Evolutionary conservation across 2,113 vertebrate species (phyloP).

Genomic region (Pomatostomus ruficeps): DNA sequence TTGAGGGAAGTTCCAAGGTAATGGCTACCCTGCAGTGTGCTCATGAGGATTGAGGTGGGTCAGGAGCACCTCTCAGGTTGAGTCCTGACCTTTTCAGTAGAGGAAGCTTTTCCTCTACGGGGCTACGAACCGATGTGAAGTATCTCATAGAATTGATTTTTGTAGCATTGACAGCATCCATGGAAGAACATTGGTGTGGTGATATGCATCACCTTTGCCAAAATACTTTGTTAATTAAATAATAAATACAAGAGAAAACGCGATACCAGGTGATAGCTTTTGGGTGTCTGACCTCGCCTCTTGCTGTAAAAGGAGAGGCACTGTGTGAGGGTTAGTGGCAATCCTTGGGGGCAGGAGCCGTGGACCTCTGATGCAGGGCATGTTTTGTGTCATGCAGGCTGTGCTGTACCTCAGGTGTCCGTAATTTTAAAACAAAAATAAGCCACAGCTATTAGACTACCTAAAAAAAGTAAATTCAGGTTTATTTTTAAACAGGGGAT

Average conservation of each 20-base stretch:
- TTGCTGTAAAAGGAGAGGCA: not conserved
- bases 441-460: not conserved
- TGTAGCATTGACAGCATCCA: not conserved
- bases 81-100: not conserved
- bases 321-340: not conserved
- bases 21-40: rapidly evolving
- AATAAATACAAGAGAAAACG: not conserved
- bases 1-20: not conserved
- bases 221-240: not conserved
- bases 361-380: too few relatives aligned
- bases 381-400: not conserved
- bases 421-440: not conserved
- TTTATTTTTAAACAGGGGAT: not conserved
- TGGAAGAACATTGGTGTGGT: not conserved
- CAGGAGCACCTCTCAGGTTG: not conserved
- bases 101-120: not conserved
- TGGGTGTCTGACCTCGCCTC: not conserved
- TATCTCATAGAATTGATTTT: not conserved
- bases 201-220: rapidly evolving
- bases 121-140: rapidly evolving
- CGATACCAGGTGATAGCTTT: not conserved
- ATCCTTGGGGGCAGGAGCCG: not conserved
- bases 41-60: rapidly evolving
- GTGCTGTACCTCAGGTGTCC: rapidly evolving
- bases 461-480: not conserved